These are phyloP conservation scores for Caerostris darwini DNA, from an alignment of 1,140 invertebrate species.

Conservation along the genomic window DNA sequence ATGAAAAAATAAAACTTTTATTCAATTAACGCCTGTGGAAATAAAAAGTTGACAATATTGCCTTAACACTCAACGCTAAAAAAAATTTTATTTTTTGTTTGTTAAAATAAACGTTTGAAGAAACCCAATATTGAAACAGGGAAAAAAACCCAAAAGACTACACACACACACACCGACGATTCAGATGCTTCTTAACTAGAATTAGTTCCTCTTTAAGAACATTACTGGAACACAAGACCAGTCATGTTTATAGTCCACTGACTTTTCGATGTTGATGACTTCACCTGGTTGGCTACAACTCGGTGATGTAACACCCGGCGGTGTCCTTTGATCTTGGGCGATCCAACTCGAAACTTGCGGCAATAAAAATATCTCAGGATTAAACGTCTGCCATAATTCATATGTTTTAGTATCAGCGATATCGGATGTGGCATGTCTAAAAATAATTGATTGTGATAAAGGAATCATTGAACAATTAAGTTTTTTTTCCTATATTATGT, in stretches of 20 bases:
- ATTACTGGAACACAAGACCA: conserved; percentile 50
- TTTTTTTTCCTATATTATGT: too few species aligned
- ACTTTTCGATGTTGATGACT: conserved; percentile 66
- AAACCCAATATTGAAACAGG: conserved; percentile 1
- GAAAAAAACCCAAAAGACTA: conserved; percentile 33
- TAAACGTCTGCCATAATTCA: neutral
- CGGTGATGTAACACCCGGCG: conserved; percentile 54
- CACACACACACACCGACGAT: conserved; percentile 9
- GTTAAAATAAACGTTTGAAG: conserved; percentile 22
- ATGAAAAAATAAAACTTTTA: too few species aligned
- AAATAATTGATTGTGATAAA: too few species aligned
- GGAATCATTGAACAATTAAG: too few species aligned
- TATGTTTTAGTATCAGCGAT: neutral
- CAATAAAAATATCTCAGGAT: conserved; percentile 5
- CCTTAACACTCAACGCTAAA: too few species aligned
- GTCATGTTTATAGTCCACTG: conserved; percentile 65
- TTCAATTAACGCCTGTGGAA: too few species aligned
- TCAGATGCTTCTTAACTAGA: conserved; percentile 73
- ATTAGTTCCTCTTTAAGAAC: conserved; percentile 71
- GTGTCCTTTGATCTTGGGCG: conserved; percentile 50
- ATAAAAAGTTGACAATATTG: too few species aligned
- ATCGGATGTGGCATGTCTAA: too few species aligned
- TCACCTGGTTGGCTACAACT: conserved; percentile 63
- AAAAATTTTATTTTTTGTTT: neutral
- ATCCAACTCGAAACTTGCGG: neutral